phyloP scores from a whole-genome alignment of 2,113 vertebrate genomes.

The Rhizomys pruinosus region DNA sequence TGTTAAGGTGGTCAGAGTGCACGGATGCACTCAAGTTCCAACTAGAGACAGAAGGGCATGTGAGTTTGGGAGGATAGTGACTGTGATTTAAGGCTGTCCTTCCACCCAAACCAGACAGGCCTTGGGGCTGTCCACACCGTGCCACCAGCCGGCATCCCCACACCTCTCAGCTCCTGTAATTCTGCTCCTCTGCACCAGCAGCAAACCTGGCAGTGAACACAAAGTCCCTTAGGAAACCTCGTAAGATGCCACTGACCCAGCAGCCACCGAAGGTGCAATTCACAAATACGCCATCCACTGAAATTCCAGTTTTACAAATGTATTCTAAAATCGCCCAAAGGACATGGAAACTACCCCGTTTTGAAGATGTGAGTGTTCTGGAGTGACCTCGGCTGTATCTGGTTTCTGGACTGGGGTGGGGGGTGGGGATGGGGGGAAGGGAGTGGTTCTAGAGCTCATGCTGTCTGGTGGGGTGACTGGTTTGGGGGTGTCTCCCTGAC shows the following conservation, averaged over 20 bases:
- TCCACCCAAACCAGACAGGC: neutral
- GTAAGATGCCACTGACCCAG: neutral
- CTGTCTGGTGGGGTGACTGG: neutral
- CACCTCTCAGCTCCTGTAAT: neutral
- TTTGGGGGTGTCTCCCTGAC: neutral
- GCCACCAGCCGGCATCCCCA: rapidly evolving
- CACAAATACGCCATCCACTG: conserved; percentile 53
- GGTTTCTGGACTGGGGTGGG: neutral
- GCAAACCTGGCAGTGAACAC: neutral
- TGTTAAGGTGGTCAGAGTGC: rapidly evolving
- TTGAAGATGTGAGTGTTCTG: neutral
- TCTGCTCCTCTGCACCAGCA: neutral
- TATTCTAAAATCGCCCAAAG: conserved; percentile 71
- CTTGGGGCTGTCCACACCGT: neutral
- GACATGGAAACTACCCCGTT: conserved; percentile 54
- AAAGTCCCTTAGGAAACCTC: neutral
- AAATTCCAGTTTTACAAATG: conserved; percentile 70
- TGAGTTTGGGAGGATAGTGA: neutral
- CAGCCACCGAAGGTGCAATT: neutral
- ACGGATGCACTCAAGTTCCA: neutral
- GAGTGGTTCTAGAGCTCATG: neutral
- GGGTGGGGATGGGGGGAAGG: no score
- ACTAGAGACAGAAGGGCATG: neutral
- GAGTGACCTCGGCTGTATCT: rapidly evolving
- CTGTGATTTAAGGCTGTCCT: neutral